Conservation (phyloP, 2,113 vertebrate species). For the Hassar affinis region DNA sequence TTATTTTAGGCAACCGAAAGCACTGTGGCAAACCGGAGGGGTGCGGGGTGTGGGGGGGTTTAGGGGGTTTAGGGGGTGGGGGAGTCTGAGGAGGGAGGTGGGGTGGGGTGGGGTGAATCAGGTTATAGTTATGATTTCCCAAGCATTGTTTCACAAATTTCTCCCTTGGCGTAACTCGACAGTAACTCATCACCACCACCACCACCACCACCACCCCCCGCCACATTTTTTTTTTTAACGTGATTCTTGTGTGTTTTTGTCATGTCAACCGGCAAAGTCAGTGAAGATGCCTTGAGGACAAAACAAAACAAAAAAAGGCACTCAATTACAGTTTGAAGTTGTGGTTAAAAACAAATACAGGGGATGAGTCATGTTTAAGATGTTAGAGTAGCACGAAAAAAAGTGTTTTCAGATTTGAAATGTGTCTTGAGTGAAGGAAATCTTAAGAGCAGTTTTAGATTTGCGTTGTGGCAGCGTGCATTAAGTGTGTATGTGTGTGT, state of each 20-base stretch:
- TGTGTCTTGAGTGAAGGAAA: background rate
- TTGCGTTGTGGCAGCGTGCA: background rate
- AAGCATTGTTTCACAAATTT: constrained; percentile 27
- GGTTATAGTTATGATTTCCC: constrained; percentile 32
- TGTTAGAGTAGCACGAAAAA: background rate
- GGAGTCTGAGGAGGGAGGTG: no score
- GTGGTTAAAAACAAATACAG: constrained; percentile 17
- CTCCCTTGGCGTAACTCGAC: constrained; percentile 12
- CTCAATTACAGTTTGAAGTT: background rate
- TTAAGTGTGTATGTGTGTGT: constrained; percentile 38
- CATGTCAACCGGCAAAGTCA: constrained; percentile 1
- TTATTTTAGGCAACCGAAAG: constrained; percentile 27
- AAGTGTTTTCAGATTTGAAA: constrained; percentile 10
- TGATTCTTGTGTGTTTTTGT: constrained; percentile 14
- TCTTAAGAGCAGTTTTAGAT: background rate
- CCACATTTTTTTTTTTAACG: background rate
- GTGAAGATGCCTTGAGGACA: constrained; percentile 14
- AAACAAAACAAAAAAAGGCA: background rate
- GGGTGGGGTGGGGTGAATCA: no score
- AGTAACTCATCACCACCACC: constrained; percentile 18
- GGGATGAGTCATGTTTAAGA: background rate
- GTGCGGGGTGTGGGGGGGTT: no score
- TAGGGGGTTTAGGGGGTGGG: no score
- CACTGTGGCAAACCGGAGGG: background rate
- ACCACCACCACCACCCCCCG: background rate